Evolutionary conservation across 2,113 vertebrate genomes (phyloP).

Genomic region (Cyphomyrus discorhynchus): DNA sequence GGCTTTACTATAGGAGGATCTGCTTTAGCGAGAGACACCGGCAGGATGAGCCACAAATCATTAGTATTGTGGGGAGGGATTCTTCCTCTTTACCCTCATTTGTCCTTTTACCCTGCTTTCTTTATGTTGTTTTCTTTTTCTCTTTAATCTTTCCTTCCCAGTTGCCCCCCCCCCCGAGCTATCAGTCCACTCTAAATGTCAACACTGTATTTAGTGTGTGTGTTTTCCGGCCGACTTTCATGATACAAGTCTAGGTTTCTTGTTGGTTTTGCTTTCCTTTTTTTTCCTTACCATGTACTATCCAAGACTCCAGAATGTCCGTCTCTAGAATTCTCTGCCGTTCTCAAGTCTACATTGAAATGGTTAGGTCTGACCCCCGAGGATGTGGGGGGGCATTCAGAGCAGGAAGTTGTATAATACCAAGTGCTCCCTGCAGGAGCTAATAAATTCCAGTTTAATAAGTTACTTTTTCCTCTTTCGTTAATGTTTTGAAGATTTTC

Average conservation of each 20-base stretch:
- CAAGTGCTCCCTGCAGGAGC: background rate
- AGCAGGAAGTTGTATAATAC: background rate
- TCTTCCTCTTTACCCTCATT: background rate
- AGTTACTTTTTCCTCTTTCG: background rate
- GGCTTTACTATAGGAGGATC: background rate
- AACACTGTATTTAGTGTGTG: background rate
- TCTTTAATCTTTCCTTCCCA: background rate
- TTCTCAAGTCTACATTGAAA: background rate
- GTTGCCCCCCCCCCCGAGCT: background rate
- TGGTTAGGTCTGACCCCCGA: background rate
- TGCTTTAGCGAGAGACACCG: background rate
- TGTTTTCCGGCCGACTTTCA: background rate
- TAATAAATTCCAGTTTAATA: background rate
- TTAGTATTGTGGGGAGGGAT: background rate
- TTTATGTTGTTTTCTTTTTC: background rate
- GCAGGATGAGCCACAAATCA: background rate
- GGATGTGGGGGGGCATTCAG: background rate
- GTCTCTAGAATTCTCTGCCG: background rate
- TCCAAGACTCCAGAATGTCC: background rate
- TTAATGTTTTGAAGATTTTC: background rate
- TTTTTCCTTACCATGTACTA: background rate
- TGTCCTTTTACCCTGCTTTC: background rate
- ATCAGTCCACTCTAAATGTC: background rate
- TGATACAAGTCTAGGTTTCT: background rate
- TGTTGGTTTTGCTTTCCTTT: background rate